Evolutionary conservation across 2,888 invertebrate genomes (phyloP), one percentile per base, ranked within the genome.

Genomic region (Caenorhabditis sp.): DNA sequence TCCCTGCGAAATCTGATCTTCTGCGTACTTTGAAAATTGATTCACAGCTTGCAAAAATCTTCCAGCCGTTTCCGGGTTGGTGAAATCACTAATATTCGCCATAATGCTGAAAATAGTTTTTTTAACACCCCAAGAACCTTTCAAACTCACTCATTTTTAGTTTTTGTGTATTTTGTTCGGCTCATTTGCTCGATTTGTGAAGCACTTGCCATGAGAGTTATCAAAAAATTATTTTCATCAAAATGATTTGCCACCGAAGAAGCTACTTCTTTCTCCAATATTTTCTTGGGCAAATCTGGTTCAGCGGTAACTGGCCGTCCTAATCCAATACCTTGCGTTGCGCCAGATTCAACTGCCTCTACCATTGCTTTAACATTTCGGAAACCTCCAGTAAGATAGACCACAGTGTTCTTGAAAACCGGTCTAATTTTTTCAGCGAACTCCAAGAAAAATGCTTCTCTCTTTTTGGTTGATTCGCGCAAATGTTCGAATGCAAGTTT

Each of bases 381-480:
- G 67, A 83, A 83, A 20, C 83, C 83, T 4, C 83, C 83, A n/a
- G 83, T 83, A 8, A 80, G 36, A 62, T 82, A 83, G 21, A 82
- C 67, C 0, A 73, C 61, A 0, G 78, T 72, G 12, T 66, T 66
- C 27, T 64, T 69, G 61, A 81, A 69, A 10, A 67, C 62, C 12
- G 76, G 70, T 21, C 68, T 43, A 7, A 78, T 70, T 49, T 81
- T 53, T 49, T 76, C 77, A 12, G 83, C 60, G 27, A 83, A 83
- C 26, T 82, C 83, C 12, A 80, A 31, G 50, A 83, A 83, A 60
- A 80, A 83, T 5, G 81, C 80, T 57, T 83, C 83, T 25, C 83
- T 43, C 12, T 63, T 59, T 20, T 59, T 71, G 0, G 83, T 83
- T 4, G 82, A 81, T 21, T 83, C 83, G 43, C 76, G 49, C 17